A percentile compares a stretch with the other conserved stretches of the same genome.
phyloP scores from a whole-genome alignment of 1,140 invertebrate genomes.

The Onthophagus taurus region DNA sequence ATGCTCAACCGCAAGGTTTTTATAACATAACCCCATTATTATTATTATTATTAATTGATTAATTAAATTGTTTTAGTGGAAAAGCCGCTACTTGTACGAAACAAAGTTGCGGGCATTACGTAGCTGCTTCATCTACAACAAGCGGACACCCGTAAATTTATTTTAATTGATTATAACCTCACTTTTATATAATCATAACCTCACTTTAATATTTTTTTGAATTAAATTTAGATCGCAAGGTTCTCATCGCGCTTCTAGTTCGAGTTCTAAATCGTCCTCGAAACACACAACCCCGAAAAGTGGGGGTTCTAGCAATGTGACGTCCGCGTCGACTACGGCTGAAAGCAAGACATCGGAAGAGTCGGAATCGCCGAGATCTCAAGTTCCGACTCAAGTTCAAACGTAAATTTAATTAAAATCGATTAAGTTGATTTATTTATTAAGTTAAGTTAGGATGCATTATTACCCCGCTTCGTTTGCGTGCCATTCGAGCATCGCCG shows the following conservation, averaged over 20 bases:
- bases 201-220: too few relatives aligned
- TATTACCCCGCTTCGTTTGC: conserved; percentile 22
- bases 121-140: conserved; percentile 6
- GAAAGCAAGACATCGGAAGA: neutral
- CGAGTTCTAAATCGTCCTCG: too few relatives aligned
- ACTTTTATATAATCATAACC: too few relatives aligned
- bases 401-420: conserved; percentile 5
- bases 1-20: conserved; percentile 7
- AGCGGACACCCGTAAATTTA: conserved; percentile 1
- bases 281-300: too few relatives aligned
- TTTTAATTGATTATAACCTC: neutral
- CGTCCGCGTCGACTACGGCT: conserved; percentile 1
- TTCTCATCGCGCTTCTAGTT: too few relatives aligned
- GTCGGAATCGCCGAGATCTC: neutral
- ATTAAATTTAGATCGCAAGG: too few relatives aligned
- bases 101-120: too few relatives aligned
- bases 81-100: too few relatives aligned
- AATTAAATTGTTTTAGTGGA: neutral
- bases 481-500: conserved; percentile 30
- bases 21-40: neutral
- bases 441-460: neutral
- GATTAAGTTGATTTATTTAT: neutral
- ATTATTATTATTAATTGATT: neutral
- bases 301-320: too few relatives aligned
- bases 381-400: conserved; percentile 6